phyloP scores from a whole-genome alignment of 2,797 vertebrate species.

The Halcyon smyrnensis region DNA sequence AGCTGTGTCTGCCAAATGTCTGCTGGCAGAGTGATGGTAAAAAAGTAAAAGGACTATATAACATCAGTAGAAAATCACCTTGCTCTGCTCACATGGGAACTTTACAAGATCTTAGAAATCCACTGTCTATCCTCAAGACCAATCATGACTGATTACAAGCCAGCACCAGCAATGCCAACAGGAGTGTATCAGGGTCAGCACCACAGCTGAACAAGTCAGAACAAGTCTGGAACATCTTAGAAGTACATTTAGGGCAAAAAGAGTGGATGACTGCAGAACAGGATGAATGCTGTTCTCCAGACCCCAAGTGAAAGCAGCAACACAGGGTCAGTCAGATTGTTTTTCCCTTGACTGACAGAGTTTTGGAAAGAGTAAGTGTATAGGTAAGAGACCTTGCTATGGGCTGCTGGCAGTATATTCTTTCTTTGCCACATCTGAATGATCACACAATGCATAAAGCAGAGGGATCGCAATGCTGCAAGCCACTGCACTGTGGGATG shows the following conservation, averaged over 20 bases:
- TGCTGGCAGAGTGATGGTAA: background rate
- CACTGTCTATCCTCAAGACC: background rate
- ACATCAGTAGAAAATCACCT: background rate
- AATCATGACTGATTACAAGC: background rate
- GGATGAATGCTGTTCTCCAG: background rate
- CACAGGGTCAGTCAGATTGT: background rate
- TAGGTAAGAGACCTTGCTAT: fast-evolving
- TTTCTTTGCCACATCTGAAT: background rate
- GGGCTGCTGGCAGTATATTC: background rate
- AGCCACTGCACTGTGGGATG: fast-evolving
- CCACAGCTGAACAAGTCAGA: background rate
- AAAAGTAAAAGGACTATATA: background rate
- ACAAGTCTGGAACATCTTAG: background rate
- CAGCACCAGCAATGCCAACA: background rate
- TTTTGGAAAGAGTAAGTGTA: background rate
- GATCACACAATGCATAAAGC: background rate
- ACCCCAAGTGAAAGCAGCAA: background rate
- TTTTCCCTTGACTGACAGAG: background rate
- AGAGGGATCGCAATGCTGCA: background rate
- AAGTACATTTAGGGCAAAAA: background rate
- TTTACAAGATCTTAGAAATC: background rate
- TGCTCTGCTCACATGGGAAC: background rate
- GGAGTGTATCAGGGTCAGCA: background rate
- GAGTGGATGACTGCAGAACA: background rate
- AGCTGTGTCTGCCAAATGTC: background rate